These are phyloP conservation scores for Ptilonorhynchus violaceus DNA, from an alignment of 2,113 vertebrate species.

Conservation along the genomic window DNA sequence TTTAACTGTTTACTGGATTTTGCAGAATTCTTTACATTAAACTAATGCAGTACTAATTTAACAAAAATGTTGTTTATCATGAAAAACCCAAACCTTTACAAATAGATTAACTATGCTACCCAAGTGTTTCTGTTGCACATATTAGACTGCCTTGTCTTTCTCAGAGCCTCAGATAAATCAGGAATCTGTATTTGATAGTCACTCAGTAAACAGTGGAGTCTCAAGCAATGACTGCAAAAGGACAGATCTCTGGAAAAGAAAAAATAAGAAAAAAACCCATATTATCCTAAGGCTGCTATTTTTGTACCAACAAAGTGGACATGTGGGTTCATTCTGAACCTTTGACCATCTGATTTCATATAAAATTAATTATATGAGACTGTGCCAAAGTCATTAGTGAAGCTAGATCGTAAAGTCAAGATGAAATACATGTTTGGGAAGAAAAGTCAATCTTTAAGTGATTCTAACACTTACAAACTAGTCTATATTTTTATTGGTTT, in stretches of 20 bases:
- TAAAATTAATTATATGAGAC: conserved; percentile 8
- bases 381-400: background rate
- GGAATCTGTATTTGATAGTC: background rate
- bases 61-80: background rate
- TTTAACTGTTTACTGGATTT: background rate
- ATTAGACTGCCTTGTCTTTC: background rate
- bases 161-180: background rate
- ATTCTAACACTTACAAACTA: background rate
- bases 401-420: background rate
- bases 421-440: background rate
- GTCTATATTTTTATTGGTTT: background rate
- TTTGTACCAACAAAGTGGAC: background rate
- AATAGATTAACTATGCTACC: background rate
- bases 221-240: background rate
- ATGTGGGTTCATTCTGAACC: background rate
- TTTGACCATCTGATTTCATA: background rate
- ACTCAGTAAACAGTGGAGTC: background rate
- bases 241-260: background rate
- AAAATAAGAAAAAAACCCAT: background rate
- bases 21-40: background rate
- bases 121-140: background rate
- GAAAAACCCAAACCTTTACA: background rate
- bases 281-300: background rate
- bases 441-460: background rate
- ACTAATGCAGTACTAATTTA: background rate